A percentile compares a stretch with the other conserved stretches of the same genome.
These are phyloP conservation scores for Zosterops japonicus DNA, from an alignment of 2,113 vertebrate species.

Conservation along the genomic window DNA sequence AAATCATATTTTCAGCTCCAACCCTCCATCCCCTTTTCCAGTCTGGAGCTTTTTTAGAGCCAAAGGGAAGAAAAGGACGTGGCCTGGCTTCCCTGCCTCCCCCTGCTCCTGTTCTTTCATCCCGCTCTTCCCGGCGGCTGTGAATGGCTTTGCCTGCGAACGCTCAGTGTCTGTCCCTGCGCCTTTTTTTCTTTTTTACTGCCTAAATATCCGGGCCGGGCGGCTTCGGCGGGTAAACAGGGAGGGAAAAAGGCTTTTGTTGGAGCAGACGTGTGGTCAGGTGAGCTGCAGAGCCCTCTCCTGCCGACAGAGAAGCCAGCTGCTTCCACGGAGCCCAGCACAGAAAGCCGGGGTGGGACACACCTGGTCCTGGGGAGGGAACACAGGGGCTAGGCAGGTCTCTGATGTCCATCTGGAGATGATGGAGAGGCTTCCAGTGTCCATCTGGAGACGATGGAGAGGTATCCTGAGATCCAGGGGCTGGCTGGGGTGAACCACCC, in stretches of 20 bases:
- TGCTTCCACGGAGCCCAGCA: accelerated
- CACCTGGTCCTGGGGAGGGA: background rate
- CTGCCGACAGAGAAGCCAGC: accelerated
- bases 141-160: background rate
- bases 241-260: background rate
- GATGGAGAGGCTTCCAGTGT: background rate
- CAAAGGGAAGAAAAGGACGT: background rate
- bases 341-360: background rate
- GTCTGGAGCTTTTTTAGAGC: slow-evolving; percentile 22
- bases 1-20: slow-evolving; percentile 64
- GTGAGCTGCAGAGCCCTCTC: background rate
- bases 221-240: accelerated
- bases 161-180: accelerated
- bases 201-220: background rate
- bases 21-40: background rate
- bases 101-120: background rate
- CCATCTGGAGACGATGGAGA: background rate
- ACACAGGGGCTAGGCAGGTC: background rate
- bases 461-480: background rate
- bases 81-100: background rate
- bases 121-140: background rate
- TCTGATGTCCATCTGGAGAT: background rate
- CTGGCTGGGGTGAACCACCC: background rate
- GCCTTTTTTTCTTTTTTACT: background rate
- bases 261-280: background rate